phyloP scores from a whole-genome alignment of 1,140 invertebrate genomes.

The Trichonephila clavata region DNA sequence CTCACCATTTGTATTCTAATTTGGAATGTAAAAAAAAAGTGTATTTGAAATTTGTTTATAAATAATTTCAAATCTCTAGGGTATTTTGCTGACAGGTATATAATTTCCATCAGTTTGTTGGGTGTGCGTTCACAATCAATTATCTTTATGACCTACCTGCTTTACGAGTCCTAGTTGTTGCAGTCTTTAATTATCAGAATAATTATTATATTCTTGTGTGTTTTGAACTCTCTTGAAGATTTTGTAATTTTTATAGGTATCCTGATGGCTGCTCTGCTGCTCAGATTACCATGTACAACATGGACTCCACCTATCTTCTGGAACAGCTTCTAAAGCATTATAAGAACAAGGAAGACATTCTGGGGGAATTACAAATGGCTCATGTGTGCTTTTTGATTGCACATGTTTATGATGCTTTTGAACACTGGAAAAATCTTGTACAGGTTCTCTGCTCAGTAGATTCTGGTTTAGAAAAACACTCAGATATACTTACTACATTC shows the following conservation, averaged over 20 bases:
- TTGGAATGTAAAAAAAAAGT: no score
- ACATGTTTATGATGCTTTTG: slow-evolving; percentile 96
- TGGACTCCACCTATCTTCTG: slow-evolving; percentile 92
- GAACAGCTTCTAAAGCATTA: slow-evolving; percentile 86
- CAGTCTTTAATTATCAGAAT: no score
- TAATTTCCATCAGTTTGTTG: no score
- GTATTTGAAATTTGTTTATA: no score
- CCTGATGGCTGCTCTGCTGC: slow-evolving; percentile 89
- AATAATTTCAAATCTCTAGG: no score
- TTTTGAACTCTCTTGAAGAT: no score
- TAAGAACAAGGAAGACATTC: slow-evolving; percentile 79
- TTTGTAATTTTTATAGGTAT: slow-evolving; percentile 80
- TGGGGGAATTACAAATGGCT: slow-evolving; percentile 95
- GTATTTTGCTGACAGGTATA: no score
- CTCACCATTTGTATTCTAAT: no score
- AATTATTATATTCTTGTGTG: no score
- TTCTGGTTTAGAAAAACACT: slow-evolving; percentile 86
- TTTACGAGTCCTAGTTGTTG: no score
- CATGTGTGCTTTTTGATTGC: slow-evolving; percentile 96
- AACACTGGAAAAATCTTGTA: slow-evolving; percentile 96
- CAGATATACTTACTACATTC: slow-evolving; percentile 89
- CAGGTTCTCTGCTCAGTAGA: slow-evolving; percentile 92
- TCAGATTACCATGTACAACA: slow-evolving; percentile 91
- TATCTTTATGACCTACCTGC: no score
- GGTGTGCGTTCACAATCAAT: no score